Evolutionary conservation across 2,113 vertebrate species (phyloP), one percentile per base, ranked within the genome.

Genomic region (Oncorhynchus masou): DNA sequence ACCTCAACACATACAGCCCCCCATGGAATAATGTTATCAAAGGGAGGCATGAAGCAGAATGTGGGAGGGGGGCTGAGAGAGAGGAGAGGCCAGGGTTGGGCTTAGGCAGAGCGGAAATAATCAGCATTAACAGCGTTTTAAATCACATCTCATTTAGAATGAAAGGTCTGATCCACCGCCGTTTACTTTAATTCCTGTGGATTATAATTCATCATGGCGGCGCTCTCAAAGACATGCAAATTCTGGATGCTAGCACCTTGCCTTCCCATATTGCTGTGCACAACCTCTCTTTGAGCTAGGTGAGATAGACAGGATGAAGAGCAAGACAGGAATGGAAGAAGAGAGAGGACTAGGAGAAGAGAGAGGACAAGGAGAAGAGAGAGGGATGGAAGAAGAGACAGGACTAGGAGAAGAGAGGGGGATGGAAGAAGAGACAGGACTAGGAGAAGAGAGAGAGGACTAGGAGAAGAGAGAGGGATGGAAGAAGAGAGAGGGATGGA

Each of bases 121-220:
- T 87, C 74, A 66, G 76, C 69, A 75, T 83, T 78, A 86, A 80
- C 77, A 57, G 76, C 65, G 48, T 83, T 85, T 89, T 79, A 85
- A 90, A 90, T 88, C 83, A 60, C 75, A 68, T 77, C 82, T 85
- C 83, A 88, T 87, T 84, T 82, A 45, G 31, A 77, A 71, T 70
- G 68, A 31, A 73, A 72, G 79, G 78, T 86, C 77, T 83, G 82
- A 87, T 85, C 80, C 34, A 83, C 76, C 71, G 34, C 4, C 79
- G 65, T 87, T 83, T 74, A 54, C 79, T 87, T 83, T 83, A 81
- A 88, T 87, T 83, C 83, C 62, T 29, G 24, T 11, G 59, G 65
- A 83, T 73, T 70, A 76, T 60, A 24, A 75, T 75, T 88, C 74
- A 9, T 78, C 74, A 9, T 78, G 80, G 80, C 75, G 73, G 67